These are phyloP conservation scores for Cosmorhoe ocellata DNA, from an alignment of 2,888 invertebrate genomes.

Conservation along the genomic window DNA sequence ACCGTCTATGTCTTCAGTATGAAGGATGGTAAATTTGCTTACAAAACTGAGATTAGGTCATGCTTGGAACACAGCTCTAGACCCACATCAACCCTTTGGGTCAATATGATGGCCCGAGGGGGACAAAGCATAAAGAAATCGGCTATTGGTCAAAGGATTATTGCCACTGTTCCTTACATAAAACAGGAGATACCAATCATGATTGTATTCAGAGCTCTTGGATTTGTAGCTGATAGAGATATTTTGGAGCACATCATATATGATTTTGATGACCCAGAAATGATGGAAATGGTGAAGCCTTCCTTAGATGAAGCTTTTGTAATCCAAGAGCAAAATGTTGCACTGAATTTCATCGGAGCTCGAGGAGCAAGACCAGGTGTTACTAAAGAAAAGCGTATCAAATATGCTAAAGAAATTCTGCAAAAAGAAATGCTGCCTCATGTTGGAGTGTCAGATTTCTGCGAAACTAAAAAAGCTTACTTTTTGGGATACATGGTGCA, in stretches of 20 bases:
- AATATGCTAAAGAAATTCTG: constrained; percentile 99
- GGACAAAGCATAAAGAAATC: constrained; percentile 99
- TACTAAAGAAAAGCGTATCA: constrained; percentile 98
- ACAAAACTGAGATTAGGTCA: constrained; percentile 98
- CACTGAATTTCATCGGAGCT: constrained; percentile 98
- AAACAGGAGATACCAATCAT: constrained; percentile 99
- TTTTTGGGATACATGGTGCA: constrained; percentile 99
- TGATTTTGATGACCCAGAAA: constrained; percentile 99
- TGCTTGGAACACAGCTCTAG: constrained; percentile 87
- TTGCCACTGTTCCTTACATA: constrained; percentile 98
- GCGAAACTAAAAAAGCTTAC: constrained; percentile 99
- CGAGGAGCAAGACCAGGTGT: constrained; percentile 99
- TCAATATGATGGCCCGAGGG: constrained; percentile 99
- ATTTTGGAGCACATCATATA: constrained; percentile 99
- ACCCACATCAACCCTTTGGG: constrained; percentile 99
- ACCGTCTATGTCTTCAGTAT: constrained; percentile 99
- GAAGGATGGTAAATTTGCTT: constrained; percentile 99
- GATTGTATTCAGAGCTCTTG: constrained; percentile 99
- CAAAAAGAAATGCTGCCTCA: constrained; percentile 99
- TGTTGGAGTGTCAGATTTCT: constrained; percentile 99
- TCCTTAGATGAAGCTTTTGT: constrained; percentile 99
- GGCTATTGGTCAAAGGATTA: constrained; percentile 98
- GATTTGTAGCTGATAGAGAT: constrained; percentile 99
- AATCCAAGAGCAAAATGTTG: constrained; percentile 99
- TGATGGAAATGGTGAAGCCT: constrained; percentile 99